phyloP scores from a whole-genome alignment of 2,888 invertebrate species.

The Acleris literana region DNA sequence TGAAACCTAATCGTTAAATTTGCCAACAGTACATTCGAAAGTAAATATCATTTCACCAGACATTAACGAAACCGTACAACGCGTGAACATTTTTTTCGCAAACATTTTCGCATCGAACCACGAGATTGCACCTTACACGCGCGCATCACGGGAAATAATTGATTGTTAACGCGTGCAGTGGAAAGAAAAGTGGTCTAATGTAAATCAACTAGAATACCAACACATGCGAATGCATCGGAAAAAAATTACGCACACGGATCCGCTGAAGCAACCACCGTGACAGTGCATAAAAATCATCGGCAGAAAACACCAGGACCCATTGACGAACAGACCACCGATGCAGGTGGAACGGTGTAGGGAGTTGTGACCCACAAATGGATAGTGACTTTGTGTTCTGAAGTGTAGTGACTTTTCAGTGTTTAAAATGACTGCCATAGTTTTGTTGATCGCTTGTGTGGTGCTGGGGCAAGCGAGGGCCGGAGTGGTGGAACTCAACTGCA shows the following conservation, averaged over 20 bases:
- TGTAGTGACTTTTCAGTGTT: constrained; percentile 57
- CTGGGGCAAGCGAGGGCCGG: constrained; percentile 61
- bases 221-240: constrained; percentile 52
- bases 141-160: constrained; percentile 58
- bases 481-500: constrained; percentile 76
- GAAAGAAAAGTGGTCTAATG: constrained; percentile 70
- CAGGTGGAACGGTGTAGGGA: constrained; percentile 61
- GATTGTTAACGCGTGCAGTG: constrained; percentile 47
- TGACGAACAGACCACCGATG: constrained; percentile 72
- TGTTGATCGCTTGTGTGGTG: constrained; percentile 64
- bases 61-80: constrained; percentile 57
- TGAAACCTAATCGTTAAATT: constrained; percentile 15
- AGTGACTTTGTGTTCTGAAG: constrained; percentile 64
- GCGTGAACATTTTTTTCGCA: constrained; percentile 53
- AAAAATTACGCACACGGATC: constrained; percentile 68
- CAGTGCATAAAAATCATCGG: constrained; percentile 79
- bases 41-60: constrained; percentile 72
- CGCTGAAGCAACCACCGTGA: constrained; percentile 70
- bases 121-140: constrained; percentile 62
- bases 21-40: constrained; percentile 65
- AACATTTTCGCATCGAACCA: constrained; percentile 42
- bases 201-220: constrained; percentile 54
- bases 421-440: constrained; percentile 73
- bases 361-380: constrained; percentile 80
- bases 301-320: constrained; percentile 67